phyloP scores from a whole-genome alignment of 2,888 invertebrate species.

The Leptopilina myrica region DNA sequence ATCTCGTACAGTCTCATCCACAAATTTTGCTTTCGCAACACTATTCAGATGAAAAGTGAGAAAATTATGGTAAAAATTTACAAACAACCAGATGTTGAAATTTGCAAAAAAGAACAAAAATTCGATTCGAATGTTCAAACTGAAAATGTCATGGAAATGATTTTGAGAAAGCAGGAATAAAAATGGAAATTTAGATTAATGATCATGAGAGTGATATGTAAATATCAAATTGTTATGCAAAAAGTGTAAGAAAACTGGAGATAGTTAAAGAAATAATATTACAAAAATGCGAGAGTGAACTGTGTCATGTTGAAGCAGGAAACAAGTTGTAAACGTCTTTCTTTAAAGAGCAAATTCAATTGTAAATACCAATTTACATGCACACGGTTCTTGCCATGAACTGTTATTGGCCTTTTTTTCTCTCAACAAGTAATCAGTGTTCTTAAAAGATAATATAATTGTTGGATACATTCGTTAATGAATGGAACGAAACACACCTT shows the following conservation, averaged over 20 bases:
- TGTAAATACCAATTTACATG: conserved; percentile 8
- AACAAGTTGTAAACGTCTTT: conserved; percentile 13
- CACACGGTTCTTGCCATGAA: background rate
- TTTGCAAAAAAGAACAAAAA: too few relatives aligned
- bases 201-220: too few relatives aligned
- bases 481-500: background rate
- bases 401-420: background rate
- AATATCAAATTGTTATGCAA: too few relatives aligned
- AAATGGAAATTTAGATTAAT: too few relatives aligned
- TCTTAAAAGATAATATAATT: background rate
- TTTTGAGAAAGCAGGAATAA: too few relatives aligned
- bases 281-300: background rate
- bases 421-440: background rate
- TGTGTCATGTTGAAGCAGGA: background rate
- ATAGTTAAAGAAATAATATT: background rate
- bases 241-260: background rate
- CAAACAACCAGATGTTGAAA: too few relatives aligned
- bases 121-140: too few relatives aligned
- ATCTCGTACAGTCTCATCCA: conserved; percentile 46
- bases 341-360: conserved; percentile 3
- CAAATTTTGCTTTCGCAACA: conserved; percentile 28
- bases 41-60: background rate
- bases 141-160: too few relatives aligned
- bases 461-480: background rate
- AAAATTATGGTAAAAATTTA: background rate